Evolutionary conservation across 2,113 vertebrate genomes (phyloP).

Genomic region (Phylloscopus whistleri): DNA sequence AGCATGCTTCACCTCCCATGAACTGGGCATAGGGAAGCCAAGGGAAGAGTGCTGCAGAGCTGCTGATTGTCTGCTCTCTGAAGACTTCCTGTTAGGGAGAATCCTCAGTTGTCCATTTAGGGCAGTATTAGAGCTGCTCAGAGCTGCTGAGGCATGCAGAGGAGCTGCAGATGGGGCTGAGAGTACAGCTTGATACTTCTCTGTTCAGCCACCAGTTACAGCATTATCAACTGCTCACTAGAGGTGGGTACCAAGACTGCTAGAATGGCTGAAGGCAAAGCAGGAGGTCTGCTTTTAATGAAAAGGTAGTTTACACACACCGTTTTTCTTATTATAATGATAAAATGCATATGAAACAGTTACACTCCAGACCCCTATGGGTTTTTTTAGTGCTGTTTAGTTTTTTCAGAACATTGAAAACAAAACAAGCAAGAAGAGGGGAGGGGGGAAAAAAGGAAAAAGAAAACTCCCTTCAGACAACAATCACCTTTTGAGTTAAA

Average conservation of each 20-base stretch:
- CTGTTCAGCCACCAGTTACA: background rate
- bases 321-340: conserved; percentile 23
- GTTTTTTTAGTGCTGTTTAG: background rate
- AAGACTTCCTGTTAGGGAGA: background rate
- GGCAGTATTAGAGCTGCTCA: background rate
- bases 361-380: background rate
- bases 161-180: conserved; percentile 19
- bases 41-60: background rate
- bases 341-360: conserved; percentile 26
- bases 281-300: conserved; percentile 26
- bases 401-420: background rate
- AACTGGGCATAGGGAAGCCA: background rate
- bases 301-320: background rate
- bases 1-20: background rate
- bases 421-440: background rate
- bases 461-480: conserved; percentile 45
- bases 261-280: background rate
- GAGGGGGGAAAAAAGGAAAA: rapidly evolving
- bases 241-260: background rate
- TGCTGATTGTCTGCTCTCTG: background rate
- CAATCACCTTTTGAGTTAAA: conserved; percentile 57
- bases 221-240: background rate
- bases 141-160: conserved; percentile 15
- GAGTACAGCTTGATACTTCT: background rate
- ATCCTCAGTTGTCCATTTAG: conserved; percentile 46